Evolutionary conservation across 2,797 vertebrate species (phyloP).

Genomic region (Chloroceryle amazona): DNA sequence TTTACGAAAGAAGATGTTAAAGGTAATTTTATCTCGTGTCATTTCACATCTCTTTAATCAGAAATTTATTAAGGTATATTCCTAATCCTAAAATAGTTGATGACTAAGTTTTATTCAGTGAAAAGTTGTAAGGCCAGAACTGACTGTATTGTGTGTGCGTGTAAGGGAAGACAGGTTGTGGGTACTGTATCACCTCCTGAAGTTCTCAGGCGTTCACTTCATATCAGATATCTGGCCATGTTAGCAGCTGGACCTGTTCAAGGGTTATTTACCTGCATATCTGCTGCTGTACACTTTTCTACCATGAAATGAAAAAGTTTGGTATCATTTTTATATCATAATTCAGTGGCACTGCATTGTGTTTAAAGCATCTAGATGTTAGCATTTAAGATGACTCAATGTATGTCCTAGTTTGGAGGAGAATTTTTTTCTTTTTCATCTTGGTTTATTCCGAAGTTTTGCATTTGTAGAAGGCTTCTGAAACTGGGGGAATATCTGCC

Average conservation of each 20-base stretch:
- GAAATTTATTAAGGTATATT: background rate
- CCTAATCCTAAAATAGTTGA: background rate
- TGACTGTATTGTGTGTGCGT: background rate
- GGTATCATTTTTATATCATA: background rate
- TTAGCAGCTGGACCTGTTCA: background rate
- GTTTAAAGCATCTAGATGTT: background rate
- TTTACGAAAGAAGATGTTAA: background rate
- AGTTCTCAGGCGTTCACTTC: background rate
- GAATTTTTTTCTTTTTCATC: background rate
- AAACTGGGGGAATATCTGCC: background rate
- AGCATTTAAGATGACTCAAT: background rate
- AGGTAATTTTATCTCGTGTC: background rate
- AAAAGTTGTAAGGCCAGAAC: background rate
- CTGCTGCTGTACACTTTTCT: background rate
- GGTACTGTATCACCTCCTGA: background rate
- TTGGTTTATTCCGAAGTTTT: background rate
- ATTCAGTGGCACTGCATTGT: background rate
- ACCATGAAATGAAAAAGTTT: background rate
- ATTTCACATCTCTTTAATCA: background rate
- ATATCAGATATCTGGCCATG: rapidly evolving
- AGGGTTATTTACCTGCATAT: background rate
- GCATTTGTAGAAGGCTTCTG: background rate
- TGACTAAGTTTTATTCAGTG: background rate
- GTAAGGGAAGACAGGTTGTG: background rate
- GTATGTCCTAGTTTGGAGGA: background rate